A percentile compares a stretch with the other conserved stretches of the same genome.
phyloP scores from a whole-genome alignment of 2,113 vertebrate genomes.

The Illadopsis cleaveri region DNA sequence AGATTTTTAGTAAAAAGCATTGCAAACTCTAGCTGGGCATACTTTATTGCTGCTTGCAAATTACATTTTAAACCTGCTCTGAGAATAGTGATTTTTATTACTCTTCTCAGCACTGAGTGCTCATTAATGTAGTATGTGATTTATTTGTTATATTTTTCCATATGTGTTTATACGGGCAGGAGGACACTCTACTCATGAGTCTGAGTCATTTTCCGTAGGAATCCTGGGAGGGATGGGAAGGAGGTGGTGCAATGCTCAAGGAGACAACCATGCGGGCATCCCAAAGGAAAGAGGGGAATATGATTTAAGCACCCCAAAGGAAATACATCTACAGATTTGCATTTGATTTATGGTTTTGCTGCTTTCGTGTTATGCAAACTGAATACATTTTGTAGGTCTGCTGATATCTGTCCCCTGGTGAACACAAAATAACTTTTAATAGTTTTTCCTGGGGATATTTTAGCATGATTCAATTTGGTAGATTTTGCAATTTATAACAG shows the following conservation, averaged over 20 bases:
- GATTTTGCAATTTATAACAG: neutral
- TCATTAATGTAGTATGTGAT: neutral
- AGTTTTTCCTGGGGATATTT: neutral
- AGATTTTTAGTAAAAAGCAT: conserved; percentile 10
- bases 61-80: conserved; percentile 15
- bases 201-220: conserved; percentile 37
- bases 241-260: neutral
- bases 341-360: neutral
- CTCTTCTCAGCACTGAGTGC: neutral
- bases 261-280: neutral
- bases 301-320: neutral
- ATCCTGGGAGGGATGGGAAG: neutral
- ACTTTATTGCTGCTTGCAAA: conserved; percentile 34
- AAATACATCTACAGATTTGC: conserved; percentile 5
- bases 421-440: neutral
- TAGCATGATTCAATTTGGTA: neutral
- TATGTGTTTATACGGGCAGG: neutral
- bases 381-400: neutral
- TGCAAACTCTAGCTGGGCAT: neutral
- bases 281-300: neutral
- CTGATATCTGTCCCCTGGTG: neutral
- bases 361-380: neutral
- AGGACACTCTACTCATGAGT: neutral
- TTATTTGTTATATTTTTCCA: neutral
- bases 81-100: conserved; percentile 1